A percentile compares a stretch with the other conserved stretches of the same genome.
These are phyloP conservation scores for Strigamia maritima DNA, from an alignment of 2,888 invertebrate genomes.

Conservation along the genomic window DNA sequence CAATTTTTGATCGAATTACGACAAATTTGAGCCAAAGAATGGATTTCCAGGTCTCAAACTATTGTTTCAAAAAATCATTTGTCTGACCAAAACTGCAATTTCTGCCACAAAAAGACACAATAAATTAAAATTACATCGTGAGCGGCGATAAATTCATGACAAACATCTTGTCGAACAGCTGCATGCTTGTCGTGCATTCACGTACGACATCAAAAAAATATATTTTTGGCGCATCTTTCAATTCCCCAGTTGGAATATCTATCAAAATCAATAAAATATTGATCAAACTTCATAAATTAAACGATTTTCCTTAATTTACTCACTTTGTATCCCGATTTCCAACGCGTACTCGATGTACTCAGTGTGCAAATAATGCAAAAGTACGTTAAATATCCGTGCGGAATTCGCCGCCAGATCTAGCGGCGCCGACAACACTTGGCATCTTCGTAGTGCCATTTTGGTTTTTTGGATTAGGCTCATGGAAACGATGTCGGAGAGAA, in stretches of 20 bases:
- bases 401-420: conserved; percentile 75
- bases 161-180: conserved; percentile 88
- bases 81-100: too few relatives aligned
- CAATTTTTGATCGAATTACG: too few relatives aligned
- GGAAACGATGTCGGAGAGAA: conserved; percentile 90
- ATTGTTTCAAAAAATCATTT: too few relatives aligned
- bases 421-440: conserved; percentile 76
- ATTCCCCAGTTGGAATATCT: conserved; percentile 62
- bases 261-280: conserved; percentile 23
- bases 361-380: conserved; percentile 76
- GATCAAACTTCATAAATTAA: background rate
- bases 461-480: conserved; percentile 86
- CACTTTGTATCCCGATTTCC: conserved; percentile 75
- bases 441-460: conserved; percentile 82
- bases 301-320: background rate
- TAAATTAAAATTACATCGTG: conserved; percentile 65
- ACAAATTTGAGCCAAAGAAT: too few relatives aligned
- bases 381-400: conserved; percentile 73
- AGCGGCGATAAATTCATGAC: conserved; percentile 83
- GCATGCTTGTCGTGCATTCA: conserved; percentile 88
- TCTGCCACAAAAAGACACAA: background rate
- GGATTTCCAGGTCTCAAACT: too few relatives aligned
- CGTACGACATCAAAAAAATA: conserved; percentile 91
- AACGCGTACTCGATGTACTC: conserved; percentile 97
- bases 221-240: conserved; percentile 80